Base-by-base conservation (phyloP, 2,113 vertebrate species). In the Cyanistes caeruleus region DNA sequence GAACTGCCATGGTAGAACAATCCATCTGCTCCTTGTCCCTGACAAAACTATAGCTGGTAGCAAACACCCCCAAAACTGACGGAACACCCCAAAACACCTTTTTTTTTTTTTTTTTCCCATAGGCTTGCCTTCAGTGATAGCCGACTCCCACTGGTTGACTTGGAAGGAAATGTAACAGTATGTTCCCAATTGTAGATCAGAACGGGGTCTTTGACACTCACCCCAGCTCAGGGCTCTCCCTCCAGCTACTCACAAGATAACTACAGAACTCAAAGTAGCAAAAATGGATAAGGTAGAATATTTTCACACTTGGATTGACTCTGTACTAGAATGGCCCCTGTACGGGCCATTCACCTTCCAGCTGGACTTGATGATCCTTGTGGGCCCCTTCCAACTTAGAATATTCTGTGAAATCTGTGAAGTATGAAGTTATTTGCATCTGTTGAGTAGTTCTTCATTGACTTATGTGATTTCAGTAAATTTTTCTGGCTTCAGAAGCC, bases 181-280 rank as follows among this genome's bases (percentile, higher is more conserved):
- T 8, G 28, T 59, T 49, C 4, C 0, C 46, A 35, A 1, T 0
- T 46, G 48, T 2, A 14, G 3, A 3, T 43, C n/a, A 73, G 59
- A 77, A 21, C 11, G 4, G 13, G 20, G 27, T 20, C 20, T 2
- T 15, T 2, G 15, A 33, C 7, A 3, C 33, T 46, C 37, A 2
- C 25, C 27, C 19, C 53, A 41, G 37, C 19, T n/a, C 5, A 2
- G n/a, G 25, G 37, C 15, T 51, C 52, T 51, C 14, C 69, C 41
- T 81, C 18, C 43, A 43, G 14, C 31, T 86, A 31, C 35, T 43
- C 49, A 11, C 13, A 56, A 56, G 64, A 35, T 9, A 73, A 43
- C 6, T 11, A 43, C 35, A 49, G 27, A 51, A 73, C 4, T 37
- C 41, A 58, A 58, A 0, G 0, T 7, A 65, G 31, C 25, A 51